Base-by-base conservation (phyloP, 1,140 invertebrate genomes). In the Andricus grossulariae region DNA sequence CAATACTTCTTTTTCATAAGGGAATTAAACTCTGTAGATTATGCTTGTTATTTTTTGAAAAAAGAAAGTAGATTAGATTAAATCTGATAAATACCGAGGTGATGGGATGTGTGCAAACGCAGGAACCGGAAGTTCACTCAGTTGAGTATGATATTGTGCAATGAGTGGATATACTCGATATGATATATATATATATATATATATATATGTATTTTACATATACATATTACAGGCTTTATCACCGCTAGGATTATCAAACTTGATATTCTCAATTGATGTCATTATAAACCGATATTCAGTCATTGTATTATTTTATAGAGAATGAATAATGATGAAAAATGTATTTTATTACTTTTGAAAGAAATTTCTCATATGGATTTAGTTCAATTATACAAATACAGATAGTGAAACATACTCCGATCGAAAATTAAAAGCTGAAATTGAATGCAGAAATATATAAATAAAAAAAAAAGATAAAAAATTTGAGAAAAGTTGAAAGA, bases 41-140 rank as follows among this genome's bases (percentile, higher is more conserved):
- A 32, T 32, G 25, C 0, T 5, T 5, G 25, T 32, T 32, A 32
- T 32, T 32, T 32, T 32, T 5, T 5, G 3, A 32, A 32, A 32
- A 32, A 32, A 32, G 21, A 60, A 66, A 45, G 60, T 16, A 16
- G 32, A 66, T 66, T 12, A 66, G 60, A 39, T 66, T 39, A 66
- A 39, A 66, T 66, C 13, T n/a, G 7, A 66, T 16, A 16, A 39
- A 60, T 39, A 66, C 4, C 18, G 54, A 32, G 39, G 19, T 66
- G 19, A 25, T 66, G 12, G 57, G 32, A 66, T 66, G 25, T 66
- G 57, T 66, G 25, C 25, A 32, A 32, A 13, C 57, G 12, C 57
- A 66, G 60, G 60, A 66, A 39, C 25, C 57, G 57, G 57, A 60
- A 60, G n/a, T 66, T 39, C 57, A 60, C 21, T 66, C 60, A 39